A percentile compares a stretch with the other conserved stretches of the same genome.
Conservation (phyloP, 2,113 vertebrate genomes). For the Anguilla japonica region DNA sequence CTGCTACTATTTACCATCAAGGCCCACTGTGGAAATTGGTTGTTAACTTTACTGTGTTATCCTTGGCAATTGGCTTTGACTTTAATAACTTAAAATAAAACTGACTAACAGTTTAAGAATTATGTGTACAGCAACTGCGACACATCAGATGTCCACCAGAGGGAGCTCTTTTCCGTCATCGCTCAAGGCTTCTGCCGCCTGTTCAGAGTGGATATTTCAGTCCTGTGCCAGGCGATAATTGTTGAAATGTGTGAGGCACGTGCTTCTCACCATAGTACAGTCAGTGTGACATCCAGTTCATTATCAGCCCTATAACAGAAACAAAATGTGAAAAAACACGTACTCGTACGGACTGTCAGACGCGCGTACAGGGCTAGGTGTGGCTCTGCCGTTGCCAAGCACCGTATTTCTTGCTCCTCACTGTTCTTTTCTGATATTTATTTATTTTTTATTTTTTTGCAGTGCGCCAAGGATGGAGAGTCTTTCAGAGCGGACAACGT, state of each 20-base stretch:
- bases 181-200: neutral
- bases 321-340: neutral
- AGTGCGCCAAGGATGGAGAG: conserved; percentile 65
- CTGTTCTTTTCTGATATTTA: conserved; percentile 8
- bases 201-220: neutral
- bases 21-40: no score
- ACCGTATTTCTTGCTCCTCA: neutral
- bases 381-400: neutral
- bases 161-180: neutral
- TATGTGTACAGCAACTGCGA: neutral
- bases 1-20: no score
- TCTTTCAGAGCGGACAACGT: conserved; percentile 58
- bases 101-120: neutral
- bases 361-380: no score
- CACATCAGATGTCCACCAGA: conserved; percentile 1
- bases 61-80: neutral
- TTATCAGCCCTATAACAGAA: neutral
- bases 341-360: neutral
- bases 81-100: no score
- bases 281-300: neutral
- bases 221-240: neutral
- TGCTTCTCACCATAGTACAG: neutral
- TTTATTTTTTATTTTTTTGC: conserved; percentile 17
- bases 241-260: neutral
- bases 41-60: no score